Evolutionary conservation across 1,140 invertebrate species (phyloP), one percentile per base, ranked within the genome.

Genomic region (Glossosoma conforme): DNA sequence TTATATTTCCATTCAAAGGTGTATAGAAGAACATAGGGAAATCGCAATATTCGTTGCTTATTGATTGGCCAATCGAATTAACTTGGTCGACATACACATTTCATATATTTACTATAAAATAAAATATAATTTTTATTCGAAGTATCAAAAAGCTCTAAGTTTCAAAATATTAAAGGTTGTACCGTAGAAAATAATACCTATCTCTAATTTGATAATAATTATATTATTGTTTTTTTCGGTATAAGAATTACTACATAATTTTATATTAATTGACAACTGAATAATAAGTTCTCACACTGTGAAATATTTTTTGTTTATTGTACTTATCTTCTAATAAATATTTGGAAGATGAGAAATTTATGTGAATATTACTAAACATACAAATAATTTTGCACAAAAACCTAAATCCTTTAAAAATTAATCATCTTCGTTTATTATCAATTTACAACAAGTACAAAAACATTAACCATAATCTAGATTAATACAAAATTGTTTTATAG

Each of bases 1-100:
- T 10, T 17, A 10, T 38, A 38, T 36, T 10, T 14, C 22, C 24
- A 24, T 11, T 28, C 24, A 58, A 20, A 58, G 56, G 25, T 58
- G 56, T 58, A 58, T 58, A 58, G 56, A 58, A 58, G 56, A 54
- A 48, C 46, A 58, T 58, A 58, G 56, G 44, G 55, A 35, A 54
- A 58, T 46, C 24, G 43, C 47, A 52, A 51, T 57, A 58, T 58
- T 58, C 56, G 56, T 58, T 58, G 56, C 51, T 47, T 54, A 25
- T 49, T 44, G 15, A 47, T 44, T 52, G 55, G 44, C 55, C 38
- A 49, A 57, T 44, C 17, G 24, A 46, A 33, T 20, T 44, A 36
- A 33, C 30, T 56, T 45, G 49, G 43, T 47, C 54, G 44, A 44
- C 14, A 51, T 51, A 30, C 44, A 44, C 38, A 52, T 43, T 42